Percentiles rank a stretch among this genome's conserved stretches.
These are phyloP conservation scores for Acanthopagrus latus DNA, from an alignment of 2,797 vertebrate species.

Conservation along the genomic window DNA sequence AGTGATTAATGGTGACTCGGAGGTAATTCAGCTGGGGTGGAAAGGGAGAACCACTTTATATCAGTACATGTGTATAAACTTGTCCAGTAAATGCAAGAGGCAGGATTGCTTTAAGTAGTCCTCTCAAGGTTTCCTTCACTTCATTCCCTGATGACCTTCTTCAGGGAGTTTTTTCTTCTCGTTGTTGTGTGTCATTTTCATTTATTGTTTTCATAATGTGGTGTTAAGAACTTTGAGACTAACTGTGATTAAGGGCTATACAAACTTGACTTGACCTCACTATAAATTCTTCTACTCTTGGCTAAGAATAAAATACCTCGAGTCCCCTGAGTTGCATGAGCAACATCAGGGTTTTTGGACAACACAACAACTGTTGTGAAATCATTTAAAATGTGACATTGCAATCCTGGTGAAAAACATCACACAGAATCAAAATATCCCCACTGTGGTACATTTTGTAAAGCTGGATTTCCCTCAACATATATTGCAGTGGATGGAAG, in stretches of 20 bases:
- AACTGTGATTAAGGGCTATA: constrained; percentile 37
- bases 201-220: constrained; percentile 46
- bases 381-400: background rate
- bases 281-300: constrained; percentile 32
- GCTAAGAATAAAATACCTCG: constrained; percentile 5
- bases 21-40: constrained; percentile 29
- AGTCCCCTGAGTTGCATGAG: background rate
- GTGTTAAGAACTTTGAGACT: constrained; percentile 29
- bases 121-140: constrained; percentile 24
- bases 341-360: constrained; percentile 21
- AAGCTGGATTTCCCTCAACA: background rate
- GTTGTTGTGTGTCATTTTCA: constrained; percentile 38
- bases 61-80: constrained; percentile 48
- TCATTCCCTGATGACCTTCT: constrained; percentile 24
- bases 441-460: background rate
- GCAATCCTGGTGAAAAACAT: constrained; percentile 5
- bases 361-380: constrained; percentile 2
- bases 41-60: constrained; percentile 16
- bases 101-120: constrained; percentile 3
- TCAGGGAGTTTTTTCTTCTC: constrained; percentile 15
- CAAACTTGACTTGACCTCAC: constrained; percentile 37
- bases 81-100: constrained; percentile 42
- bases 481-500: background rate
- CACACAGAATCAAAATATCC: background rate
- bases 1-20: constrained; percentile 46